Evolutionary conservation across 2,797 vertebrate genomes (phyloP), one percentile per base, ranked within the genome.

Genomic region (Psittacula derbiana): DNA sequence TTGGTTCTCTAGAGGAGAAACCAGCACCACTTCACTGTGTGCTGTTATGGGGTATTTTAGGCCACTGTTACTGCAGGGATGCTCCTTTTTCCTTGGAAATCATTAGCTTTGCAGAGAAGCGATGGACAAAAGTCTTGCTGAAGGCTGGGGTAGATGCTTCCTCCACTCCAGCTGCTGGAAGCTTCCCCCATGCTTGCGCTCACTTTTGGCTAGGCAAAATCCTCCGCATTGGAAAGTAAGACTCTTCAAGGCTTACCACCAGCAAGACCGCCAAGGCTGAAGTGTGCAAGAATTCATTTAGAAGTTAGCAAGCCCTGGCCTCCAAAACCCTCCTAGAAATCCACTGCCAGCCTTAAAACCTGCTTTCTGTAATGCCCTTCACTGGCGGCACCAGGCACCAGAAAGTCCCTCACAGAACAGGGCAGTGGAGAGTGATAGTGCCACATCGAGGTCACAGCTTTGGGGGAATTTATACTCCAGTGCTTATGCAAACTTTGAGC

Each of bases 1-100:
- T 1, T 38, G 38, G 6, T 16, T 23, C 25, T 17, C 66, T 74
- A 40, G 30, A 66, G 44, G 24, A 66, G 52, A 53, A 49, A 62
- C 24, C 8, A 5, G 58, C 41, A 52, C 33, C 38, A 13, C 18
- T 4, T 2, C 53, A 11, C 52, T 5, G 0, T 4, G 25, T 2
- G 1, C 4, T 16, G 12, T 66, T 14, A 12, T 0, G 0, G 21
- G 19, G 28, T 41, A 23, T 78, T 90, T 79, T 21, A 52, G 33
- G 17, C 49, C 43, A 30, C 10, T 16, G 12, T 52, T 49, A 46
- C 4, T 12, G 12, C 47, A 70, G 11, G 1, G 8, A 38, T 36
- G 28, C 23, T 8, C 11, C 4, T n/a, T 67, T 82, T 46, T 36
- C 49, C 44, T 46, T 14, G 5, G n/a, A 41, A 82, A 76, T 53